These are phyloP conservation scores for Archocentrus centrarchus DNA, from an alignment of 2,113 vertebrate genomes.

Conservation along the genomic window DNA sequence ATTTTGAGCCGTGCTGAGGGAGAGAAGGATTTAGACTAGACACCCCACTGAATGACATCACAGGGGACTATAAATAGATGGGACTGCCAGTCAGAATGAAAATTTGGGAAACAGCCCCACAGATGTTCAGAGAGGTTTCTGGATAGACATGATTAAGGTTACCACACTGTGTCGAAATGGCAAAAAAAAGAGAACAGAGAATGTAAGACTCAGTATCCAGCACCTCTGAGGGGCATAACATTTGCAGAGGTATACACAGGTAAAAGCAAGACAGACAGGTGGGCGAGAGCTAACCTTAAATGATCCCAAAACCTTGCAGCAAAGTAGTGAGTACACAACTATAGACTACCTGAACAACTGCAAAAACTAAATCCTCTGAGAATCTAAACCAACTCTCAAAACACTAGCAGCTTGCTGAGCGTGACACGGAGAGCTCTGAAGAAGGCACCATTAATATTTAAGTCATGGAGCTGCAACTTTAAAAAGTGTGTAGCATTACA, in stretches of 20 bases:
- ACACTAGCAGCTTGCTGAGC: slow-evolving; percentile 50
- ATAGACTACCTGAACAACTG: slow-evolving; percentile 31
- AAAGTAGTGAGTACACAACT: slow-evolving; percentile 42
- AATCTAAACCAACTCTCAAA: slow-evolving; percentile 51
- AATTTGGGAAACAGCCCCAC: slow-evolving; percentile 26
- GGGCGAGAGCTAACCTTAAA: slow-evolving; percentile 45
- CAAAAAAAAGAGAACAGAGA: not conserved
- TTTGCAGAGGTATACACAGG: not conserved
- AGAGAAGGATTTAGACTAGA: slow-evolving; percentile 53
- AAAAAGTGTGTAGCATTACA: slow-evolving; percentile 71
- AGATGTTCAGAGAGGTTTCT: slow-evolving; percentile 48
- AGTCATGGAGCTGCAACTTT: slow-evolving; percentile 59
- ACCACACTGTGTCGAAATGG: slow-evolving; percentile 22
- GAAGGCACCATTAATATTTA: slow-evolving; percentile 74
- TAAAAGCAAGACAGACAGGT: slow-evolving; percentile 12
- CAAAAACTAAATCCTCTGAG: slow-evolving; percentile 50
- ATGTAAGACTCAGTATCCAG: slow-evolving; percentile 33
- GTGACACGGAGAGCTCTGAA: slow-evolving; percentile 49
- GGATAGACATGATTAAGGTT: slow-evolving; percentile 61
- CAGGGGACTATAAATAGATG: slow-evolving; percentile 68
- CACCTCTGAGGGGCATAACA: slow-evolving; percentile 15
- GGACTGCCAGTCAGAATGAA: slow-evolving; percentile 48
- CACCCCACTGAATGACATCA: slow-evolving; percentile 73
- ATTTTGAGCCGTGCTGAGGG: slow-evolving; percentile 63
- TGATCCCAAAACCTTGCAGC: slow-evolving; percentile 44